A percentile compares a stretch with the other conserved stretches of the same genome.
Evolutionary conservation across 64 coral and sea anemone species (phyloP).

Genomic region (Platygyra sinensis): DNA sequence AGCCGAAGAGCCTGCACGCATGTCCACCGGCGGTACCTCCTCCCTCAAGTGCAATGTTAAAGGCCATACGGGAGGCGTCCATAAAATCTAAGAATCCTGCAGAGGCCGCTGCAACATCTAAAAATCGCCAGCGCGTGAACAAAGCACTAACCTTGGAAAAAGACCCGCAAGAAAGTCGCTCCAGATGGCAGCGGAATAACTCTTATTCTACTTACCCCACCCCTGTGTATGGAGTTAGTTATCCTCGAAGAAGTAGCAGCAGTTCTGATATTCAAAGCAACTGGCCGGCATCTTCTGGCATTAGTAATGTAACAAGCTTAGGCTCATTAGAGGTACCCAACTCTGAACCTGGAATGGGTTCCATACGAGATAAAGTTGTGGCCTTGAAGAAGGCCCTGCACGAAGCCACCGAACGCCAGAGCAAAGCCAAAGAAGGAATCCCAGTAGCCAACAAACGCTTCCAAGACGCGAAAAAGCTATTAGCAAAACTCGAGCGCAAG

Average conservation of each 20-base stretch:
- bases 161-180: neutral
- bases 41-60: slow-evolving; percentile 76
- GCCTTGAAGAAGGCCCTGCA: slow-evolving; percentile 72
- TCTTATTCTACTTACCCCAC: neutral
- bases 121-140: slow-evolving; percentile 59
- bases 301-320: neutral
- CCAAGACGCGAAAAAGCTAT: slow-evolving; percentile 40
- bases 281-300: neutral
- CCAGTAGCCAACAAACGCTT: slow-evolving; percentile 39
- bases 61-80: slow-evolving; percentile 74
- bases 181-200: neutral
- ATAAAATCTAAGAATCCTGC: slow-evolving; percentile 34
- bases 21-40: slow-evolving; percentile 72
- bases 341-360: slow-evolving; percentile 55
- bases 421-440: slow-evolving; percentile 52
- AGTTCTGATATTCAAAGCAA: neutral
- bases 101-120: slow-evolving; percentile 51
- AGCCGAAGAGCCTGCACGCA: slow-evolving; percentile 95
- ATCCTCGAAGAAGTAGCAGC: neutral
- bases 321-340: neutral
- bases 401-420: slow-evolving; percentile 30
- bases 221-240: neutral
- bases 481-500: slow-evolving; percentile 54
- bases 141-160: slow-evolving; percentile 51
- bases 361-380: slow-evolving; percentile 81